Base-by-base conservation (phyloP, 1,140 invertebrate species). In the Drosophila subpulchrella region DNA sequence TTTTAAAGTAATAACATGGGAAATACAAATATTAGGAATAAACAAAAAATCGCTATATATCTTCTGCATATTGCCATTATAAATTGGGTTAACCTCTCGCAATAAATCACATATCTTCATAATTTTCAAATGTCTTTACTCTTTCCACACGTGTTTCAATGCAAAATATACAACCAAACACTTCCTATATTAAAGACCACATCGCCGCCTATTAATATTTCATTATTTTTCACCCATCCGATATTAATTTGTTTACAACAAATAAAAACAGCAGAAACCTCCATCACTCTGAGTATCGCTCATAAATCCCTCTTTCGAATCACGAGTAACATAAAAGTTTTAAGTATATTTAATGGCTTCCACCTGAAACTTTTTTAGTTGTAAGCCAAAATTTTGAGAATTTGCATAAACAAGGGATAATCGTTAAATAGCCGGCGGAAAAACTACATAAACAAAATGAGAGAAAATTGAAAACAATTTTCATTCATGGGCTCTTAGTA, bases 211-310 rank as follows among this genome's bases (percentile, higher is more conserved):
- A 75, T 75, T 75, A 75, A 75, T 75, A 62, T 75, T 50, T 75
- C 72, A 51, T 46, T 74, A 46, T 78, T 56, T 24, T 32, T 36
- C 36, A n/a, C 20, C 10, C 46, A 56, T 51, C 41, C 32, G 32
- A 57, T 75, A 80, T 75, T 67, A 75, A 75, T 80, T 80, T 80
- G 78, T 80, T 80, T 80, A 80, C 67, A 71, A 80, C 62, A 74
- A 17, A 76, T 59, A 65, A 54, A 78, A 50, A 41, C 48, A 51
- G 17, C 36, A 41, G n/a, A 56, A 30, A 56, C 36, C 71, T 62
- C 39, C 46, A 75, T 75, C 59, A 75, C 34, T 46, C 27, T 57
- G 51, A 75, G 59, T 72, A 67, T 73, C 67, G 67, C 24, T 8
- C 61, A 75, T 75, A 67, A 75, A 75, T 75, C 60, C 15, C 5